Conservation (phyloP, 2,113 vertebrate species). For the Syrrhaptes paradoxus region DNA sequence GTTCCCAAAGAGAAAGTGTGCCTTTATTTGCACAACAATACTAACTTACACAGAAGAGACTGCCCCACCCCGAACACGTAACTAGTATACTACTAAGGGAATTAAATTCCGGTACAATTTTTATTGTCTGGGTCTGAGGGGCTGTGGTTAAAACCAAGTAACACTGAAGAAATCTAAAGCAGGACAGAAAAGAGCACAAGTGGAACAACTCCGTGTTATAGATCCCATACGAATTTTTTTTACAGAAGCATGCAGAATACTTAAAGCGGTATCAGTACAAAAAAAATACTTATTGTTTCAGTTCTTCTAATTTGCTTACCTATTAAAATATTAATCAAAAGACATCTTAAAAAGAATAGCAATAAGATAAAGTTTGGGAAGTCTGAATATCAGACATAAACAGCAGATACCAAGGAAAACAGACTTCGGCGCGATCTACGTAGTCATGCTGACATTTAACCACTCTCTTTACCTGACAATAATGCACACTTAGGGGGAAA, state of each 20-base stretch:
- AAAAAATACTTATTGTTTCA: background rate
- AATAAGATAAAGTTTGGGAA: background rate
- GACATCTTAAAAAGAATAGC: background rate
- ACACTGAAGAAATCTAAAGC: background rate
- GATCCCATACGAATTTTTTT: background rate
- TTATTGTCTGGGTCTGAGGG: background rate
- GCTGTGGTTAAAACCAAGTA: background rate
- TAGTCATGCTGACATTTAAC: background rate
- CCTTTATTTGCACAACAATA: slow-evolving; percentile 76
- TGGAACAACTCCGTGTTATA: background rate
- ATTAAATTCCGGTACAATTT: background rate
- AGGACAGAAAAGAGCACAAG: background rate
- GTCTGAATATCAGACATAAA: background rate
- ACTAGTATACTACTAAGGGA: background rate
- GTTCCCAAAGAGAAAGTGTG: slow-evolving; percentile 71
- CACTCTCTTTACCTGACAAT: background rate
- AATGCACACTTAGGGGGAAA: accelerated
- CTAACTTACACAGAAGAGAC: background rate
- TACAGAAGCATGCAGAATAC: background rate
- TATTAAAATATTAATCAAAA: background rate
- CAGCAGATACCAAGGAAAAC: background rate
- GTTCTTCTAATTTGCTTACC: background rate
- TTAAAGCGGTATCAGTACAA: background rate
- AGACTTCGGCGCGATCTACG: background rate
- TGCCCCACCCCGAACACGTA: slow-evolving; percentile 33